Evolutionary conservation across 2,888 invertebrate genomes (phyloP), one percentile per base, ranked within the genome.

Genomic region (Pyralis farinalis): DNA sequence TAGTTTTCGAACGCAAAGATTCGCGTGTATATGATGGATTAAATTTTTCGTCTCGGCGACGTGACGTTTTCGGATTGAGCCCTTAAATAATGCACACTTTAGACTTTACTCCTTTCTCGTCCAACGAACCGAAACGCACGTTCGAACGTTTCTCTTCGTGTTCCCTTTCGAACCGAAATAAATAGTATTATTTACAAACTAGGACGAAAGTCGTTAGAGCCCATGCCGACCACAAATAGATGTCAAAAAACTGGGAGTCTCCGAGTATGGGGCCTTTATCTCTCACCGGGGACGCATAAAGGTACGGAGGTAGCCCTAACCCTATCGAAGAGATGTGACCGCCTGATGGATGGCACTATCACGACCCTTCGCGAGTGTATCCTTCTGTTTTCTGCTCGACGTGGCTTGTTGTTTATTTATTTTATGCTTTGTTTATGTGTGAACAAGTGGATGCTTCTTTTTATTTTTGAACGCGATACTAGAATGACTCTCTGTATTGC

Each of bases 251-350:
- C 80, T 82, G 76, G 84, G 38, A 79, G 80, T 73, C 71, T 70
- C 67, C 69, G 65, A 65, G 72, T 71, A 73, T 71, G 68, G 78
- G 71, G 77, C 74, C 71, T 78, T 86, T 87, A 87, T 82, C 68
- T 80, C 67, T 58, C 85, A 79, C 87, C 69, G 61, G 88, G 87
- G 88, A 87, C 75, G 49, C 86, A 87, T 88, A 88, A 87, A 87
- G 87, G 86, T 88, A 75, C 78, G 77, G 79, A 82, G 79, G 72
- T 79, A 79, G 79, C 73, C 79, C 81, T 86, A 88, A 88, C 87
- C 88, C 88, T 88, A 88, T 87, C 87, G 87, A 84, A 81, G 76
- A 67, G 71, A 82, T 81, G 85, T 78, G 83, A 78, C 82, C 82
- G 75, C 55, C 76, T 84, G 88, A 88, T 85, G 79, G 84, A 88